phyloP scores from a whole-genome alignment of 2,888 invertebrate species.

The Malthinus seriepunctatus region DNA sequence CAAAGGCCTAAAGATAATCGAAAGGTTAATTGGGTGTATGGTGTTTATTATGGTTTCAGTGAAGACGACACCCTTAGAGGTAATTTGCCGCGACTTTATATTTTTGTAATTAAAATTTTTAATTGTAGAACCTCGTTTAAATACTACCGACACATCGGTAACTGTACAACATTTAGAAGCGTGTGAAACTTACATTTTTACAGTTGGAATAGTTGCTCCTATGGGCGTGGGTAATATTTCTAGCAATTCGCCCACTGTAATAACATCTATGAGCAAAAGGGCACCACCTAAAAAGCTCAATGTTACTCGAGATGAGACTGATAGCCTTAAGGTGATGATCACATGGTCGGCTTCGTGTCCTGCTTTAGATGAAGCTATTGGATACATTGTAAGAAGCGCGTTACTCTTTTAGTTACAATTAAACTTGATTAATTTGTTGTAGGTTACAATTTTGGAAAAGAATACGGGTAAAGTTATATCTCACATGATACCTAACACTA shows the following conservation, averaged over 20 bases:
- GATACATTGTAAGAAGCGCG: constrained; percentile 64
- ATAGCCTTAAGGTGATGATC: constrained; percentile 60
- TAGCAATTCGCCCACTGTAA: constrained; percentile 52
- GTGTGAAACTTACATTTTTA: constrained; percentile 75
- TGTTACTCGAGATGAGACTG: constrained; percentile 51
- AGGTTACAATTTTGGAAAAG: constrained; percentile 59
- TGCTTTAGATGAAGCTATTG: constrained; percentile 53
- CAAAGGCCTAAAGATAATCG: constrained; percentile 61
- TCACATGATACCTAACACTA: constrained; percentile 58
- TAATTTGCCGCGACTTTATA: constrained; percentile 46
- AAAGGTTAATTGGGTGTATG: constrained; percentile 67
- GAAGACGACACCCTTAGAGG: constrained; percentile 64
- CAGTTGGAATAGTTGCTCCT: constrained; percentile 68
- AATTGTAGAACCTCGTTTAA: constrained; percentile 53
- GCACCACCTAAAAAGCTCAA: constrained; percentile 72
- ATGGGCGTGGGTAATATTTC: constrained; percentile 69
- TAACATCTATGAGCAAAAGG: constrained; percentile 66
- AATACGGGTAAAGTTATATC: constrained; percentile 53
- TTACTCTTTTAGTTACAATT: background rate
- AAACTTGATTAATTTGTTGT: constrained; percentile 36
- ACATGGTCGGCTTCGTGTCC: constrained; percentile 76
- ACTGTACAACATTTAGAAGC: constrained; percentile 66
- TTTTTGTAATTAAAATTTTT: background rate
- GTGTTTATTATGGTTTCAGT: constrained; percentile 69
- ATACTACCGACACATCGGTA: constrained; percentile 60